Conservation (phyloP, 2,888 invertebrate genomes). For the Platycheirus albimanus region DNA sequence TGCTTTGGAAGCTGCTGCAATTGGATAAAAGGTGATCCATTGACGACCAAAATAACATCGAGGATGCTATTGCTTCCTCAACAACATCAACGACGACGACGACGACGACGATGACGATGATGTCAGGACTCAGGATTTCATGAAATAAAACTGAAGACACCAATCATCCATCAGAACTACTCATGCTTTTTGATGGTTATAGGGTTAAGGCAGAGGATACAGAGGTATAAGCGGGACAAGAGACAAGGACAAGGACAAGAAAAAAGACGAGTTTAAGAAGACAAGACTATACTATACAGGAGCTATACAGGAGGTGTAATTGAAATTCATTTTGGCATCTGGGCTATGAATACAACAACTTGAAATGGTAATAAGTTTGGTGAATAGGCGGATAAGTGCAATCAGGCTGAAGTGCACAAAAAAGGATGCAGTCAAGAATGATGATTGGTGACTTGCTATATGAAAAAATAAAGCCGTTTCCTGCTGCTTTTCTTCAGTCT, state of each 20-base stretch:
- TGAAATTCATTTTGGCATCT: constrained; percentile 70
- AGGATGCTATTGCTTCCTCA: constrained; percentile 39
- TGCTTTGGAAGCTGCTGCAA: constrained; percentile 16
- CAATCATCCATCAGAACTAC: constrained; percentile 21
- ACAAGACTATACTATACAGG: neutral
- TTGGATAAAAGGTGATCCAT: constrained; percentile 42
- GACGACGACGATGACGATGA: constrained; percentile 1
- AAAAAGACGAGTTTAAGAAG: neutral
- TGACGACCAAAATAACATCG: constrained; percentile 49
- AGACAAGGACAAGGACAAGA: neutral
- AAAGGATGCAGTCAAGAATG: constrained; percentile 55
- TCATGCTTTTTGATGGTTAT: constrained; percentile 7
- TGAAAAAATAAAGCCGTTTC: neutral
- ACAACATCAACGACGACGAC: constrained; percentile 11
- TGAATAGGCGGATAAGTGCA: constrained; percentile 70
- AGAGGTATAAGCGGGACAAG: constrained; percentile 1
- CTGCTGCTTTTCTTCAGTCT: no score
- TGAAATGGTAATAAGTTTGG: constrained; percentile 66
- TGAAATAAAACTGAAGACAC: constrained; percentile 50
- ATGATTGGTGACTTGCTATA: constrained; percentile 41
- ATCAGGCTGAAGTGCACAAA: constrained; percentile 59
- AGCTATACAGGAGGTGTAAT: constrained; percentile 42
- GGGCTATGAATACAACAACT: constrained; percentile 63
- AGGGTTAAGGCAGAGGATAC: no score
- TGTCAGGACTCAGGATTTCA: constrained; percentile 45